These are phyloP conservation scores for Gallinago undulata DNA, from an alignment of 2,113 vertebrate genomes.

Conservation along the genomic window DNA sequence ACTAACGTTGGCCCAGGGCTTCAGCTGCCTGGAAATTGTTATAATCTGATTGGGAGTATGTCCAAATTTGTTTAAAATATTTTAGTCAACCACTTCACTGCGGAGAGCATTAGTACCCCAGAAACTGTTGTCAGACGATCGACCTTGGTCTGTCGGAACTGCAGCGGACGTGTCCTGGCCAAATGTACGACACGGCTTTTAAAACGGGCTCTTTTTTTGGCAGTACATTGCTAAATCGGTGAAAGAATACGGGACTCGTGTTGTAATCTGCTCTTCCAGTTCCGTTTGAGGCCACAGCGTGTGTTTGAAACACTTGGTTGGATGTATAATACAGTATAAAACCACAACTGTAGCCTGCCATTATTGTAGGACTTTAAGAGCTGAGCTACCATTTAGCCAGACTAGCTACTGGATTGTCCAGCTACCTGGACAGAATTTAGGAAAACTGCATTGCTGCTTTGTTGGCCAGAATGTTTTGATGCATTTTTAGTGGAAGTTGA, in stretches of 20 bases:
- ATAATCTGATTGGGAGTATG: neutral
- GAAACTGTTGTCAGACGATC: neutral
- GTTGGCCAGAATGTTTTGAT: neutral
- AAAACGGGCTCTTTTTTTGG: constrained; percentile 17
- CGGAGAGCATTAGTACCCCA: neutral
- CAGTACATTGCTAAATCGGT: neutral
- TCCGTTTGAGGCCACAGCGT: neutral
- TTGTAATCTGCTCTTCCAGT: constrained; percentile 37
- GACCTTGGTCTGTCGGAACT: neutral
- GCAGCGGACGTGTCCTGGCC: neutral
- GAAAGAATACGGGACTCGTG: neutral
- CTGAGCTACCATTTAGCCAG: neutral
- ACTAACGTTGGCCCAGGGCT: neutral
- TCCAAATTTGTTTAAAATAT: constrained; percentile 43
- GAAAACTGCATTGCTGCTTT: neutral
- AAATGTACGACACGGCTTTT: neutral
- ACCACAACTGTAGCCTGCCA: neutral
- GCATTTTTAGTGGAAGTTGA: neutral
- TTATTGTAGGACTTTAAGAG: neutral
- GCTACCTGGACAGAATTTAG: neutral
- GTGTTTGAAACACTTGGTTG: neutral
- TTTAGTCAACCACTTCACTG: neutral
- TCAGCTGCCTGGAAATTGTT: constrained; percentile 39
- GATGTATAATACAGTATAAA: neutral
- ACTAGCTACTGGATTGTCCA: neutral